phyloP scores from a whole-genome alignment of 2,797 vertebrate species.

The Syngnathus acus region DNA sequence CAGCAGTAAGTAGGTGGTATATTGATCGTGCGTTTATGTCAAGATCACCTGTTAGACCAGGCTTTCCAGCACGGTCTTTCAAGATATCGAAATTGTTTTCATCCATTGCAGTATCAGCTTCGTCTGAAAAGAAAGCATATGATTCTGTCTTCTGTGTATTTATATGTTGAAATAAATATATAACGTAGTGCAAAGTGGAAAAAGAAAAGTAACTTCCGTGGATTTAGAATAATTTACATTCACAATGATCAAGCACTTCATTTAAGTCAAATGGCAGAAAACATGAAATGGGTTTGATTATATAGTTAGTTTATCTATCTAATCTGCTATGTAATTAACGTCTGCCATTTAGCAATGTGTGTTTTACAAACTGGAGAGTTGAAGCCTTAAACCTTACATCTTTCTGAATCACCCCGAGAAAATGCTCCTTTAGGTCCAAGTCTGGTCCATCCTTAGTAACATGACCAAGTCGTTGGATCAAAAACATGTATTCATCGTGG shows the following conservation, averaged over 20 bases:
- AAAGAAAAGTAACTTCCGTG: too few species aligned
- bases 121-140: background rate
- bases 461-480: background rate
- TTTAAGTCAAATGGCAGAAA: background rate
- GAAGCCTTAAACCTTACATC: background rate
- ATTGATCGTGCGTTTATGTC: background rate
- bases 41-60: background rate
- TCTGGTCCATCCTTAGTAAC: background rate
- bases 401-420: background rate
- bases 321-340: background rate
- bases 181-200: too few species aligned
- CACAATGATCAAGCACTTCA: background rate
- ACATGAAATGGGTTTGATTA: background rate
- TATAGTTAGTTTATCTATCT: background rate
- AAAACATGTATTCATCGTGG: background rate
- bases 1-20: background rate
- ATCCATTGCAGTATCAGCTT: background rate
- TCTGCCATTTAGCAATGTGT: background rate
- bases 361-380: background rate
- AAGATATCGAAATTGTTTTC: background rate
- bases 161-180: background rate
- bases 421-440: background rate
- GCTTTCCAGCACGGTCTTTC: background rate
- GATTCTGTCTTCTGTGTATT: background rate
- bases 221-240: background rate